Percentiles rank a stretch among this genome's conserved stretches.
Evolutionary conservation across 2,113 vertebrate genomes (phyloP).

Genomic region (Loxodonta africana): DNA sequence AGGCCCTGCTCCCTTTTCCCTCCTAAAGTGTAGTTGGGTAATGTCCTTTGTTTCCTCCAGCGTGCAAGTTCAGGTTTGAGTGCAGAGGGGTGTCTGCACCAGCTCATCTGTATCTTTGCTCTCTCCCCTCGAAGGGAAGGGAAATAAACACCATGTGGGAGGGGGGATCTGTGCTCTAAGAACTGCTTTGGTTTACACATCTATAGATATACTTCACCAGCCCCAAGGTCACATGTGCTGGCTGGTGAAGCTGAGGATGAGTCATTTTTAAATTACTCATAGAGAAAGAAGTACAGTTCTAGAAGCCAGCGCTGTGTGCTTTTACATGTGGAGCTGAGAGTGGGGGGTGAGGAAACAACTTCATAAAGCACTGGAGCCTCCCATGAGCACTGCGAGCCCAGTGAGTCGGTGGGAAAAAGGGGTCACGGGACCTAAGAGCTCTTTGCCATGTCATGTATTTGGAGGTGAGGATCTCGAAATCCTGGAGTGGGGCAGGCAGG

Average conservation of each 20-base stretch:
- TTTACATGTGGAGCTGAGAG: constrained; percentile 61
- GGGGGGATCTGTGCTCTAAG: constrained; percentile 39
- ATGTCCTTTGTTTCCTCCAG: not conserved
- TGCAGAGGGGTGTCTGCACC: not conserved
- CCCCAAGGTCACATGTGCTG: constrained; percentile 73
- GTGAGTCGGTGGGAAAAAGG: not conserved
- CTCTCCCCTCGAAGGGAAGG: constrained; percentile 2
- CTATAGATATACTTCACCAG: constrained; percentile 66
- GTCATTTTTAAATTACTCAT: constrained; percentile 86
- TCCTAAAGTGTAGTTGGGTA: not conserved
- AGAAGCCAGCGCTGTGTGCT: constrained; percentile 84
- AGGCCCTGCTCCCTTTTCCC: not conserved
- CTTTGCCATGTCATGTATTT: not conserved
- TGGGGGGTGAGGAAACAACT: constrained; percentile 57
- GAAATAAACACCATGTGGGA: constrained; percentile 55
- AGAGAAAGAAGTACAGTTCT: constrained; percentile 81
- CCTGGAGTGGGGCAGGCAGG: not conserved
- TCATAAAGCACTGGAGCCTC: constrained; percentile 50
- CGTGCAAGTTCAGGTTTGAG: not conserved
- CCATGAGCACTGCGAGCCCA: constrained; percentile 1
- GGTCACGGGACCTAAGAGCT: not conserved
- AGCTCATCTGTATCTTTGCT: not conserved
- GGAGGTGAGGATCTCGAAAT: not conserved
- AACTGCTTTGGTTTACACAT: constrained; percentile 82
- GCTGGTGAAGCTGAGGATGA: constrained; percentile 79